Percentiles rank a stretch among this genome's conserved stretches.
phyloP scores from a whole-genome alignment of 2,888 invertebrate species.

The Ornithoptera alexandrae region DNA sequence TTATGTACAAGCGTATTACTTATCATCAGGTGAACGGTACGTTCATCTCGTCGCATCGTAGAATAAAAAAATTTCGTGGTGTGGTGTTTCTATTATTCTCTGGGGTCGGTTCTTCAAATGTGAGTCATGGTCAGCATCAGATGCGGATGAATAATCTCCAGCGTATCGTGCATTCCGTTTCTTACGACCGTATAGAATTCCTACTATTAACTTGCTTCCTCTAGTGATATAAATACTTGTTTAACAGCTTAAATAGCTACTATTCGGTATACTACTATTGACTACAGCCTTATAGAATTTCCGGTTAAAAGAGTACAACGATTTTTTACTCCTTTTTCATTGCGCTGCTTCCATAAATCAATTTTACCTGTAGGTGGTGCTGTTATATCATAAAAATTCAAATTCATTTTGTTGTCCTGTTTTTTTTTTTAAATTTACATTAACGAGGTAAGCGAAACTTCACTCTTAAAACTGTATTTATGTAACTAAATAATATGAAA shows the following conservation, averaged over 20 bases:
- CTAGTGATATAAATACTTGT: background rate
- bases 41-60: no score
- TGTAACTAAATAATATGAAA: background rate
- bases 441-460: background rate
- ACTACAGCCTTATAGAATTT: background rate
- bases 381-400: slow-evolving; percentile 6
- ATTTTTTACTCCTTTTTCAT: background rate
- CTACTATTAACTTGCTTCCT: background rate
- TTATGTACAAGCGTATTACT: no score
- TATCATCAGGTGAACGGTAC: no score
- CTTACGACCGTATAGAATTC: no score
- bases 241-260: no score
- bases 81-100: no score
- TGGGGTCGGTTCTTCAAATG: no score
- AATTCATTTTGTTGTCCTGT: background rate
- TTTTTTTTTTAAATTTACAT: background rate
- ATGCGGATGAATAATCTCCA: no score
- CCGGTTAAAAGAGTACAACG: background rate
- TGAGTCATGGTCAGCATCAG: no score
- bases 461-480: background rate
- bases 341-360: slow-evolving; percentile 4
- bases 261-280: background rate
- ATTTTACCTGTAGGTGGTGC: slow-evolving; percentile 6
- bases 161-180: no score
- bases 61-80: no score